phyloP scores from a whole-genome alignment of 2,113 vertebrate species.

The Arvicanthis niloticus region DNA sequence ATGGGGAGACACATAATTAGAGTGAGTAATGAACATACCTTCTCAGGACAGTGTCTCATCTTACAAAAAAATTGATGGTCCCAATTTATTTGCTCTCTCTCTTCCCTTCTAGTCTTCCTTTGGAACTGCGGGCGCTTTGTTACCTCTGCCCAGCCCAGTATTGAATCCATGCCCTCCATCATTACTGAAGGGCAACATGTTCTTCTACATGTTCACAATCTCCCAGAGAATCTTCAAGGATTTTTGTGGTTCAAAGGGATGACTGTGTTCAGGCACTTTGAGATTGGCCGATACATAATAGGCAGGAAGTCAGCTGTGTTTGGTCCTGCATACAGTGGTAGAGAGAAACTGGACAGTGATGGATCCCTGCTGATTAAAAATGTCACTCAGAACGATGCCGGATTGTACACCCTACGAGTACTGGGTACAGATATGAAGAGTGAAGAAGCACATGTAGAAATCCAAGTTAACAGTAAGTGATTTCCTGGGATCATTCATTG shows the following conservation, averaged over 20 bases:
- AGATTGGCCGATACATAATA: accelerated
- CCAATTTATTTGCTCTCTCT: neutral
- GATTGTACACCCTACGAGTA: neutral
- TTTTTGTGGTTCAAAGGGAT: neutral
- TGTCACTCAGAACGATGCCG: neutral
- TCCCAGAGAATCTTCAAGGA: accelerated
- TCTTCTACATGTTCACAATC: neutral
- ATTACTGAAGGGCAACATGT: neutral
- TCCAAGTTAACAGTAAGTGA: neutral
- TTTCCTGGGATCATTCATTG: neutral
- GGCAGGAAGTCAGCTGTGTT: accelerated
- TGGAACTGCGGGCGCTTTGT: neutral
- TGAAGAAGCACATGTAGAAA: neutral
- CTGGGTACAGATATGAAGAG: neutral
- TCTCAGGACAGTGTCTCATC: neutral
- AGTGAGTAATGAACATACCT: neutral
- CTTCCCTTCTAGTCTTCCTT: neutral
- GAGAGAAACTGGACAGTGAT: neutral
- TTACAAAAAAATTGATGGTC: no score
- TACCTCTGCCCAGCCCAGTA: accelerated
- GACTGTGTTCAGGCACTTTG: accelerated
- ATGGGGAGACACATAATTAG: neutral
- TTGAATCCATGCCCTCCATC: accelerated
- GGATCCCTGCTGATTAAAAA: constrained; percentile 46
- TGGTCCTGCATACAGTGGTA: accelerated